Evolutionary conservation across 2,113 vertebrate species (phyloP).

Genomic region (Loxodonta africana): DNA sequence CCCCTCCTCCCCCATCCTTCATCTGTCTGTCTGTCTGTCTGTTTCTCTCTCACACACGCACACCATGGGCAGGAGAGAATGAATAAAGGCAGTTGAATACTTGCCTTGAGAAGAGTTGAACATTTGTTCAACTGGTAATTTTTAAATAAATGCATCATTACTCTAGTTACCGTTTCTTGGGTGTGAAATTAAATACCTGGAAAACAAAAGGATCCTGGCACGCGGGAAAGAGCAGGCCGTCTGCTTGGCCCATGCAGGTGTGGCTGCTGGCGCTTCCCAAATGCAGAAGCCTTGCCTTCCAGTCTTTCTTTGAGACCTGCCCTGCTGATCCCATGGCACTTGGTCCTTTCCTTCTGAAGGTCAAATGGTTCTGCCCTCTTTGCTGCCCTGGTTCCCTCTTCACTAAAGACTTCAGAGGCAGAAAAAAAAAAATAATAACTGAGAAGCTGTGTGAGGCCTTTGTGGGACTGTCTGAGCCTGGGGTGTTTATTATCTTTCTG

Average conservation of each 20-base stretch:
- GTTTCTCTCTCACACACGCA: not conserved
- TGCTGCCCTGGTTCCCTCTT: not conserved
- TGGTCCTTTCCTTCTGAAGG: slow-evolving; percentile 21
- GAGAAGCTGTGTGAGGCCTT: slow-evolving; percentile 71
- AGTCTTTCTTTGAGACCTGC: not conserved
- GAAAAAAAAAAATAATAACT: slow-evolving; percentile 48
- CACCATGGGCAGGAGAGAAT: not conserved
- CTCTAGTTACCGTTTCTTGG: slow-evolving; percentile 21
- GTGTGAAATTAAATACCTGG: slow-evolving; percentile 41
- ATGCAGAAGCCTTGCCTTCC: not conserved
- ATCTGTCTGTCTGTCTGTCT: too few species aligned
- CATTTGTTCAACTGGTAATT: slow-evolving; percentile 56
- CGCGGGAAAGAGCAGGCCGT: not conserved
- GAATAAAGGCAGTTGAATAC: slow-evolving; percentile 37
- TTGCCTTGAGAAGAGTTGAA: slow-evolving; percentile 53
- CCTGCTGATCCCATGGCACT: not conserved
- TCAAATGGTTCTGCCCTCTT: not conserved
- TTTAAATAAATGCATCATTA: slow-evolving; percentile 40
- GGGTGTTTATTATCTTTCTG: slow-evolving; percentile 63
- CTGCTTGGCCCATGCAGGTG: not conserved
- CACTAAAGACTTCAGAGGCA: slow-evolving; percentile 9
- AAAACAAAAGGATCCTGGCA: not conserved
- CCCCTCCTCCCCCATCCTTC: not conserved
- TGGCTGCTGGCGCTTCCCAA: not conserved
- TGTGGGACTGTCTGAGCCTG: slow-evolving; percentile 41